Percentiles rank a stretch among this genome's conserved stretches.
Evolutionary conservation across 2,797 vertebrate species (phyloP).

Genomic region (Sebastiscus tertius): DNA sequence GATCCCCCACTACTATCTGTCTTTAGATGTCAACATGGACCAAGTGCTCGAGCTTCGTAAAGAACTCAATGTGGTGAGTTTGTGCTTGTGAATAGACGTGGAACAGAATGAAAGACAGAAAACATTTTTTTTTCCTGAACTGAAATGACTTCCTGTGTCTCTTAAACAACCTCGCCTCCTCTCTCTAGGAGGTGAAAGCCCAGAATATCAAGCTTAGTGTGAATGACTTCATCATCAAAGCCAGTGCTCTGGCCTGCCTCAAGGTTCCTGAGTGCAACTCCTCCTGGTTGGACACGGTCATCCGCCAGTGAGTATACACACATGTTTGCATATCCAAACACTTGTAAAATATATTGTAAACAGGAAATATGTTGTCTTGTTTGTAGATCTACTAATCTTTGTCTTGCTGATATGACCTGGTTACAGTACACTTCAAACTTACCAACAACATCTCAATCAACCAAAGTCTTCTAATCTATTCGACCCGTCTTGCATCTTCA

Average conservation of each 20-base stretch:
- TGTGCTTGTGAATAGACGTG: neutral
- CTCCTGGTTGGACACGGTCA: conserved; percentile 97
- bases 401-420: neutral
- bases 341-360: neutral
- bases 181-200: conserved; percentile 87
- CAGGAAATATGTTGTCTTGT: neutral
- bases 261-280: conserved; percentile 99
- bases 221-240: conserved; percentile 98
- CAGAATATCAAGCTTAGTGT: conserved; percentile 94
- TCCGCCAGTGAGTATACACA: conserved; percentile 91
- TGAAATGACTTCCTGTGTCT: neutral
- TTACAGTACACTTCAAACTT: neutral
- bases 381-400: neutral
- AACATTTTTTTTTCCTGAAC: neutral
- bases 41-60: conserved; percentile 91
- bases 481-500: neutral
- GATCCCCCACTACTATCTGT: conserved; percentile 99
- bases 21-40: conserved; percentile 95
- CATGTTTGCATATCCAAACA: neutral
- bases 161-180: neutral
- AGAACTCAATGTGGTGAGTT: conserved; percentile 92
- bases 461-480: neutral
- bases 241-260: conserved; percentile 93
- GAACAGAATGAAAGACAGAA: neutral
- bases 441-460: neutral